Base-by-base conservation (phyloP, 2,113 vertebrate genomes). In the Callipepla squamata region DNA sequence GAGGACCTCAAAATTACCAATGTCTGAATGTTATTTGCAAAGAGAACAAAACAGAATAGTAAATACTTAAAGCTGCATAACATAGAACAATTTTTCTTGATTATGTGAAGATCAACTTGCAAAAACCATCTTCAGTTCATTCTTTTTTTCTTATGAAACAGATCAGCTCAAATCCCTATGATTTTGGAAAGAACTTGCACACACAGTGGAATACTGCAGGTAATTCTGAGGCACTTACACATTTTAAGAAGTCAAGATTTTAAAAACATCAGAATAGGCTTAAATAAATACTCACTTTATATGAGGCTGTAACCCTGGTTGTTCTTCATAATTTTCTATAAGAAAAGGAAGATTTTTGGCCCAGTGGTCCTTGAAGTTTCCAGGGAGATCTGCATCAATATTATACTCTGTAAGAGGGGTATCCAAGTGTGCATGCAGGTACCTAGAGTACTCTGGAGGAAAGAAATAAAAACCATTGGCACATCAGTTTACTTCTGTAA, bases 341-440 rank as follows among this genome's bases (percentile, higher is more conserved):
- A 99, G 98, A 93, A 99, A 99, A 63, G 99, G 99, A 66, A 99
- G 98, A 88, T 98, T 99, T 94, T 99, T 99, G 53, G 99, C 98
- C 99, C 99, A 99, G 95, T 99, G 99, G 87, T 99, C 99, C 95
- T 99, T 99, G 91, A 99, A 99, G 96, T 98, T 99, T 72, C 99
- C 99, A 3, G 99, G 99, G 86, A 99, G 98, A 93, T 99, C 99
- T 87, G 79, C 85, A 85, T 99, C 99, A 80, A 98, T 97, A 66
- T 98, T 99, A 92, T 99, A 99, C 57, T 99, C 99, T 5, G 98
- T 98, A 28, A 99, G 98, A 3, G 99, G 98, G 11, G 98, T 98
- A 91, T 99, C 99, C 19, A 99, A 98, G 96, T 99, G 99, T 2
- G 99, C 99, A 68, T 99, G 99, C 85, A 99, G 96, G 92, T 99